Conservation (phyloP, 2,113 vertebrate genomes). For the Silurus meridionalis region DNA sequence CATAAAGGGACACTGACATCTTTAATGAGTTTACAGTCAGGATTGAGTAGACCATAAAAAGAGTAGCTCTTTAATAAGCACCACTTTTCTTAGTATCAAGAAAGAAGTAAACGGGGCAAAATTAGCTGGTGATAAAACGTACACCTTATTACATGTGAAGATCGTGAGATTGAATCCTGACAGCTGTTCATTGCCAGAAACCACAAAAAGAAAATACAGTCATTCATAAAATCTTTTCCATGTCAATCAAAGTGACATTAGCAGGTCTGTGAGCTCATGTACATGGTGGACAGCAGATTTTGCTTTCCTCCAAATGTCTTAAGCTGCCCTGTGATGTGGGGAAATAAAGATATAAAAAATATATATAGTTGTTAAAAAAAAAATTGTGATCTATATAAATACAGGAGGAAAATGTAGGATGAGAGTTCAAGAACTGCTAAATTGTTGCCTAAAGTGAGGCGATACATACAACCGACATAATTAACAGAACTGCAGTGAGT, state of each 20-base stretch:
- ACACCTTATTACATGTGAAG: not conserved
- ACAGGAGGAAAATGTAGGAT: not conserved
- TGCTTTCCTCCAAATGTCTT: not conserved
- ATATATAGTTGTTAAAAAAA: too few relatives aligned
- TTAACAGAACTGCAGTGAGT: not conserved
- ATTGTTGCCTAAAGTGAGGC: not conserved
- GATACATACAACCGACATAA: not conserved
- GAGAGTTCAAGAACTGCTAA: not conserved
- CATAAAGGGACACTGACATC: not conserved
- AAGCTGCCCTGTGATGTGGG: not conserved
- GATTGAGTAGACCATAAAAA: not conserved
- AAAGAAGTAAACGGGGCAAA: not conserved
- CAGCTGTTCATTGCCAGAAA: not conserved
- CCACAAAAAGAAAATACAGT: not conserved
- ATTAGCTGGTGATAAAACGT: not conserved
- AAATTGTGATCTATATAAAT: too few relatives aligned
- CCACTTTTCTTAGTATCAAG: not conserved
- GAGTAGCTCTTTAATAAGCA: conserved; percentile 29
- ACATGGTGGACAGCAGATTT: not conserved
- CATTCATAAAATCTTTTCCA: not conserved
- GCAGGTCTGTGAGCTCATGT: not conserved
- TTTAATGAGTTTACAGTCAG: conserved; percentile 7
- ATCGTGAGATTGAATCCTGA: not conserved
- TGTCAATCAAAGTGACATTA: not conserved
- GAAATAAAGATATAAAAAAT: not conserved